These are phyloP conservation scores for Sebastes alutus DNA, from an alignment of 2,797 vertebrate species.

Conservation along the genomic window DNA sequence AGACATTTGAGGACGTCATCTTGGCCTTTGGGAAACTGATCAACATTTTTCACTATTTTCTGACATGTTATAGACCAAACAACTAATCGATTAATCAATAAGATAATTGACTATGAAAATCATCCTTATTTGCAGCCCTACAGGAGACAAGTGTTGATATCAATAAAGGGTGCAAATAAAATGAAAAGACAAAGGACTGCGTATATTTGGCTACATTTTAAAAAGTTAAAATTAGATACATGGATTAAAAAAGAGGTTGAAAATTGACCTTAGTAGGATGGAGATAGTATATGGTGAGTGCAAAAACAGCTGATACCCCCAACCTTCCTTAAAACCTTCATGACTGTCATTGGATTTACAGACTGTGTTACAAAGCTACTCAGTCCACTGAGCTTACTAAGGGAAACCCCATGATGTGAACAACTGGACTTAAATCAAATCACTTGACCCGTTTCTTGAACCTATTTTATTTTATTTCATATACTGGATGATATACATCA, in stretches of 20 bases:
- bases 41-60: no score
- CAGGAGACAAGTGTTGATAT: neutral
- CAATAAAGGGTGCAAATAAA: neutral
- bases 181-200: neutral
- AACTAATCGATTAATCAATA: no score
- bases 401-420: neutral
- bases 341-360: neutral
- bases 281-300: neutral
- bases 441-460: neutral
- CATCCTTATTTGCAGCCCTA: no score
- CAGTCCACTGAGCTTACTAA: no score
- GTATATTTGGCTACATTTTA: neutral
- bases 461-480: neutral
- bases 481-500: no score
- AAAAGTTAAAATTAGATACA: no score
- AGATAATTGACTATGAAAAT: no score
- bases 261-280: neutral
- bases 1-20: no score
- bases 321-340: neutral
- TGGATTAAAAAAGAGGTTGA: neutral
- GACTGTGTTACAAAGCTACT: no score
- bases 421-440: neutral
- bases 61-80: no score
- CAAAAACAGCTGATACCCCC: neutral
- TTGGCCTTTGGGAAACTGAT: no score